Conservation (phyloP, 2,888 invertebrate species). For the Volucella inflata region DNA sequence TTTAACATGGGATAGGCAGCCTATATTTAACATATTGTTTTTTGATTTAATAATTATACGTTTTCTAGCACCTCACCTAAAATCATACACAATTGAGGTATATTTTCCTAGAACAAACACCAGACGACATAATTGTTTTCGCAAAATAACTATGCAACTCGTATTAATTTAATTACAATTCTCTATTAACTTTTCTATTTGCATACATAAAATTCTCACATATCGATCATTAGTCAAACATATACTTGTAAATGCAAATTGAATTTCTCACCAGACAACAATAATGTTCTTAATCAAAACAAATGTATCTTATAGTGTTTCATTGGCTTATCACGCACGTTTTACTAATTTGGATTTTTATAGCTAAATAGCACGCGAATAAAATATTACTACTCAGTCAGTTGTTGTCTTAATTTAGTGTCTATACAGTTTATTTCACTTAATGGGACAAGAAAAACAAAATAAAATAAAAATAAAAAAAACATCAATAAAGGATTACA, state of each 20-base stretch:
- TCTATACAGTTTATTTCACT: constrained; percentile 55
- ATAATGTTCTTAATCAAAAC: constrained; percentile 62
- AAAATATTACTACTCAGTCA: constrained; percentile 47
- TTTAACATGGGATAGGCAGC: no score
- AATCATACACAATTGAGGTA: background rate
- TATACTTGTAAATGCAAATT: constrained; percentile 51
- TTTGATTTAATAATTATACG: no score
- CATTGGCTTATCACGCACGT: constrained; percentile 61
- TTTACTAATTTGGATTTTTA: constrained; percentile 41
- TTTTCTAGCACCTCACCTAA: background rate
- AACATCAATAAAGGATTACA: background rate
- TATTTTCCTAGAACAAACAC: constrained; percentile 37
- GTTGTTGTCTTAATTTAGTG: constrained; percentile 60
- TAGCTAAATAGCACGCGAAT: constrained; percentile 63
- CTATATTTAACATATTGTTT: no score
- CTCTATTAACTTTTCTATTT: background rate
- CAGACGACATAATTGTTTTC: constrained; percentile 22
- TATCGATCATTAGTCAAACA: constrained; percentile 51
- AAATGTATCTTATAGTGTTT: constrained; percentile 67
- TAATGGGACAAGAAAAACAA: constrained; percentile 42
- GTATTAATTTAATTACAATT: background rate
- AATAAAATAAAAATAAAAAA: constrained; percentile 37
- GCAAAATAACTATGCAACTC: constrained; percentile 54
- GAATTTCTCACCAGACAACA: constrained; percentile 39
- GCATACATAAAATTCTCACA: constrained; percentile 23